phyloP scores from a whole-genome alignment of 1,140 invertebrate species.

The Drosophila albomicans region DNA sequence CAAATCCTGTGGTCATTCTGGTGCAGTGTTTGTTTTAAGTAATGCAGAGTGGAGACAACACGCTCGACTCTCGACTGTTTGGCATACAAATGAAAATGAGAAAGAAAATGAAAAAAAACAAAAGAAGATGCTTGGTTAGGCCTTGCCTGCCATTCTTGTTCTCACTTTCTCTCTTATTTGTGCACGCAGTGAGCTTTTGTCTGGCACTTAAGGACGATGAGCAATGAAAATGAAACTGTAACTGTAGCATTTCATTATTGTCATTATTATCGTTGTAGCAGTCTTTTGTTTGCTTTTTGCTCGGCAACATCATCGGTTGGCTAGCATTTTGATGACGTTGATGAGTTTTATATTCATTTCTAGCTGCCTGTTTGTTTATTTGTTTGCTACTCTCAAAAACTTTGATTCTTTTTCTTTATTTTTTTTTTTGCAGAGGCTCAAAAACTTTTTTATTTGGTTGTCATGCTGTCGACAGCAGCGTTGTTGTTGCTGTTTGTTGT shows the following conservation, averaged over 20 bases:
- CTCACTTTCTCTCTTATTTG: not conserved
- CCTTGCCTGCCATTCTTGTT: not conserved
- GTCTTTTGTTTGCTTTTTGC: slow-evolving; percentile 47
- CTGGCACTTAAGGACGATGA: slow-evolving; percentile 56
- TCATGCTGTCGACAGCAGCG: slow-evolving; percentile 35
- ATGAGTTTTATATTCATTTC: slow-evolving; percentile 78
- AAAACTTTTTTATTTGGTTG: slow-evolving; percentile 50
- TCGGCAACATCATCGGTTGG: slow-evolving; percentile 34
- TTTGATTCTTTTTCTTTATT: slow-evolving; percentile 45
- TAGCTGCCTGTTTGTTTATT: slow-evolving; percentile 45
- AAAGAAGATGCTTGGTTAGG: not conserved
- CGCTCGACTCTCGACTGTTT: not conserved
- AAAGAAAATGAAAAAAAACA: not conserved
- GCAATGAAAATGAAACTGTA: slow-evolving; percentile 62
- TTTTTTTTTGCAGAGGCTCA: slow-evolving; percentile 13
- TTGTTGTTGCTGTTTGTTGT: slow-evolving; percentile 45
- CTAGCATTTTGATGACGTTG: slow-evolving; percentile 72
- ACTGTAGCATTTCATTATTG: slow-evolving; percentile 64
- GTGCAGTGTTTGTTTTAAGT: slow-evolving; percentile 43
- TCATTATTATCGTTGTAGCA: slow-evolving; percentile 29
- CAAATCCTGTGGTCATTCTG: slow-evolving; percentile 66
- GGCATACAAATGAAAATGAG: slow-evolving; percentile 14
- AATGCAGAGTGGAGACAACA: slow-evolving; percentile 40
- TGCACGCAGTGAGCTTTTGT: slow-evolving; percentile 30
- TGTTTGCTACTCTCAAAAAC: slow-evolving; percentile 62